Evolutionary conservation across 2,888 invertebrate species (phyloP), one percentile per base, ranked within the genome.

Genomic region (Cinara cedri): DNA sequence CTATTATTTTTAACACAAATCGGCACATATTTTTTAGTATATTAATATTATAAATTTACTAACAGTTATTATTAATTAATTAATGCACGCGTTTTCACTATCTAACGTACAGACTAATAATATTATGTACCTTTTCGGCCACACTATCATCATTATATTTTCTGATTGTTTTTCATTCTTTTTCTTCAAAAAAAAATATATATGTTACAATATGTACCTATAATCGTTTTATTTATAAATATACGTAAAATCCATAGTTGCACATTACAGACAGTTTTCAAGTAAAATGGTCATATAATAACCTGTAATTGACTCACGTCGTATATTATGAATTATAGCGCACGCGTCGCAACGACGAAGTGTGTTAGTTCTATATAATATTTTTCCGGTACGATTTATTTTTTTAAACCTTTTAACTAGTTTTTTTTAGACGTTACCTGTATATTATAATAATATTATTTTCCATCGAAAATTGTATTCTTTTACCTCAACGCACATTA

Each of bases 331-430:
- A 34, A 34, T 34, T 34, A 34, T 34, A 4, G 34, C 34, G 6
- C 3, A 34, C 44, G n/a, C 3, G 42, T 60, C n/a, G 49, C 34
- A 14, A 16, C 46, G 3, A 13, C 42, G 9, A 51, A 34, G 6
- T 4, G 3, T 6, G 34, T 34, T 34, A 34, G 34, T 34, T 34
- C 34, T 34, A 34, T 34, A 4, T 34, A 34, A 34, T 34, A 6
- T 34, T n/a, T n/a, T n/a, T n/a, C n/a, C n/a, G n/a, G 66, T 54
- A 76, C 21, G 9, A 34, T 76, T 76, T 76, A 68, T 76, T 76
- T 76, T 66, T 76, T 57, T 46, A 76, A 76, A 46, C 44, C 34
- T 34, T 4, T 34, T 26, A 8, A 57, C 55, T 55, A 11, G 54
- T 76, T 76, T 62, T 76, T 76, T 62, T 76, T 76, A 76, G 75